Evolutionary conservation across 1,140 invertebrate genomes (phyloP), one percentile per base, ranked within the genome.

Genomic region (Mamestra configurata): DNA sequence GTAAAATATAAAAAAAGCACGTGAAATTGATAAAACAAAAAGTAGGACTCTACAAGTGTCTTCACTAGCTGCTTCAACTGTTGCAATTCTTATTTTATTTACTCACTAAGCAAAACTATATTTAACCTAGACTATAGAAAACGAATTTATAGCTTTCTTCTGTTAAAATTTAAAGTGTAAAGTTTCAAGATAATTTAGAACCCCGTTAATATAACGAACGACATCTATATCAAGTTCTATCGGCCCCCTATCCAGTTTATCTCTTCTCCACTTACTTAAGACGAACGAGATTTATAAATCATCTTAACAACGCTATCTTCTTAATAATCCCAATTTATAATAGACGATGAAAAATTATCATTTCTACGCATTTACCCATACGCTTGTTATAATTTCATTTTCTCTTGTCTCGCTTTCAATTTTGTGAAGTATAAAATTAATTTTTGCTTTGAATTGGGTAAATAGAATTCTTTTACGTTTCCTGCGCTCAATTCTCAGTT

Each of bases 401-500:
- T 71, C 27, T 84, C 76, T 75, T 80, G 57, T 88, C 80, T 88
- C 84, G 90, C 90, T 91, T 88, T 80, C 77, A 79, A 81, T 90
- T 84, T 80, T 70, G 76, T 86, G 72, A 82, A 71, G 80, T 86
- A 64, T 79, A 79, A 66, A 68, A 84, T 89, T 90, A 81, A 85
- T 92, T 81, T 92, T 89, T 84, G 88, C 88, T 91, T 92, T 88
- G 72, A 82, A 87, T 87, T 89, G 76, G 77, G 79, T 87, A 89
- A 86, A 87, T 91, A 87, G 83, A 84, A 84, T 88, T 89, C 43
- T 86, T 90, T 93, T 88, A 13, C 31, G 49, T 83, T 87, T 72
- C 80, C 87, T 90, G 85, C 88, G 89, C 91, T 90, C 82, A 79
- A 84, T 88, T 86, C 82, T 93, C 61, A 91, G 86, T 91, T 94